Base-by-base conservation (phyloP, 1,140 invertebrate genomes). In the Hermatobates lingyangjiaoensis region DNA sequence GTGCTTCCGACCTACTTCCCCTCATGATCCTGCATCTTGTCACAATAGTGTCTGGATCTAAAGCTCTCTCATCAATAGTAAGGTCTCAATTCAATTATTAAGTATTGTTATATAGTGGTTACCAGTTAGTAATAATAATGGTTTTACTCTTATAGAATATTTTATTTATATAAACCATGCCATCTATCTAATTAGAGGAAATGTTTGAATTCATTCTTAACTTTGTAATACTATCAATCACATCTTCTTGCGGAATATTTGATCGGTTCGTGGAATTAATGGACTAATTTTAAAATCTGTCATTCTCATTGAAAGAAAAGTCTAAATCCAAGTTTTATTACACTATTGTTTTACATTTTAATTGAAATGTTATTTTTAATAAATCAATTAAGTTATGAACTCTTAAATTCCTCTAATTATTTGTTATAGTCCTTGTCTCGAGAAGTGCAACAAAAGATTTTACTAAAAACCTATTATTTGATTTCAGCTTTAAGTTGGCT, bases 21-120 rank as follows among this genome's bases (percentile, higher is more conserved):
- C 58, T 58, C 24, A 61, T 66, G 57, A 54, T 67, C 7, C 56
- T 61, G 45, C 66, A 63, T 59, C 62, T 65, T 3, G 56, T 54
- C 1, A 60, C 61, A 24, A 65, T 67, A 45, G 65, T 67, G 34
- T 61, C 66, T 27, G 66, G 63, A 24, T 68, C 66, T 3, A 65
- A 64, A 52, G 66, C 65, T 42, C 56, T 68, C 14, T 57, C 65
- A 45, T 59, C 56, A 40, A 50, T 67, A 56, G 66, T 68, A 58
- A 60, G 64, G 58, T 24, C 15, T 26, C 27, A n/a, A 5, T 4
- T 7, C 10, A 7, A 44, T 44, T 14, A 7, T 44, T 21, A 44
- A 12, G 10, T 34, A 18, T 34, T 34, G 10, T 12, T 12, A 34
- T 34, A 12, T 34, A 34, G 10, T 34, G 10, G 10, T 18, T 34